Evolutionary conservation across 2,113 vertebrate species (phyloP), one percentile per base, ranked within the genome.

Genomic region (Petromus typicus): DNA sequence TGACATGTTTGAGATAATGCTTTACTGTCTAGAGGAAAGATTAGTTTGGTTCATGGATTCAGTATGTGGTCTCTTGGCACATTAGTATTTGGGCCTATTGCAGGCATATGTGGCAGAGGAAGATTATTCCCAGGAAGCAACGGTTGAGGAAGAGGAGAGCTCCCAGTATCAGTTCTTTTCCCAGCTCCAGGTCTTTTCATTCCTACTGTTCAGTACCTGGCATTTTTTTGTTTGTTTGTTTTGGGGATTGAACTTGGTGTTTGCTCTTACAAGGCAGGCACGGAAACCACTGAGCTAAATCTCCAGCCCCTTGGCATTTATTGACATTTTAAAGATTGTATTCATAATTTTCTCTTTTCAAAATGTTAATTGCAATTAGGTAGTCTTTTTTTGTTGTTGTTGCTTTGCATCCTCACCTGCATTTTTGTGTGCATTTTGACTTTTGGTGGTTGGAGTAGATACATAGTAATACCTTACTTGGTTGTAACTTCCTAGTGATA

Each of bases 311-410:
- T 22, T 92, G 48, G 25, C 20, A 87, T 5, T 25, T 48, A 8
- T 7, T 95, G 17, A 32, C 87, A 20, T 89, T 89, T 73, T 71
- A 51, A 80, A 61, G 30, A 76, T 9, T 80, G 7, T 78, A 14
- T 81, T 27, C 48, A 32, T 89, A 79, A 32, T 66, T 86, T 89
- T 95, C 5, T 25, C 18, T 93, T 96, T 93, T 93, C 32, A 89
- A 43, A 56, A 67, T 93, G 40, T 93, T 20, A 32, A 7, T 78
- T 94, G 83, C 63, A 69, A 57, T 94, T 48, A 71, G 37, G 34
- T 5, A 92, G 45, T 80, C 54, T 93, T 66, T 45, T 67, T 23
- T 48, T 64, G 0, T 78, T 79, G n/a, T 27, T 89, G 0, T 89
- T 91, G 4, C 8, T 96, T 22, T 40, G 3, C 56, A 63, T 57